Evolutionary conservation across 2,888 invertebrate species (phyloP), one percentile per base, ranked within the genome.

Genomic region (Dromius quadrimaculatus): DNA sequence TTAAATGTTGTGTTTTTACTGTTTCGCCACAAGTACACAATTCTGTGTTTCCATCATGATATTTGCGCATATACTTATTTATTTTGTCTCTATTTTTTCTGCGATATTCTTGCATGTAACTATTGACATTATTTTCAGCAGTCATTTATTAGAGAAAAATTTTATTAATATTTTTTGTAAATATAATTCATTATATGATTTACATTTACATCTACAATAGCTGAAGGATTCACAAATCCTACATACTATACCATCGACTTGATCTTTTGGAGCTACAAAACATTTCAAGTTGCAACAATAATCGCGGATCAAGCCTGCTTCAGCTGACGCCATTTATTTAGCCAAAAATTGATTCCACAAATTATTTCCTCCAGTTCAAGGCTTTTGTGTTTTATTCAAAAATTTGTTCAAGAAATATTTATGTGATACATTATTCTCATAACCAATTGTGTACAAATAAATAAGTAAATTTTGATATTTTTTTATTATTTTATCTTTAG

Each of bases 311-410:
- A 34, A 34, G 34, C n/a, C 34, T 34, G 34, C 2, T 34, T 34
- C n/a, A n/a, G n/a, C n/a, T n/a, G n/a, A n/a, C n/a, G n/a, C n/a
- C 50, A 50, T 50, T 11, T 50, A 50, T 50, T 50, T 50, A 50
- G 20, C 2, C 22, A 50, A 50, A 50, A 23, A 41, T 41, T 50
- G 23, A 50, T 50, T 11, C 23, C 50, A 50, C 22, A 50, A 23
- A n/a, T 50, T 50, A 23, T 50, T 28, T 13, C 28, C 11, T 50
- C 1, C 22, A 23, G 9, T 2, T 5, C 13, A 28, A 13, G 8
- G n/a, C 13, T 50, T 50, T 13, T 50, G 23, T 50, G 50, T 22
- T 3, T 23, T 50, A 13, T 50, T n/a, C 13, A 50, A 50, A n/a
- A 50, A 50, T 50, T 50, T 22, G 6, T 50, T 50, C 28, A 50